Evolutionary conservation across 2,888 invertebrate species (phyloP).

Genomic region (Polymixis flavicincta): DNA sequence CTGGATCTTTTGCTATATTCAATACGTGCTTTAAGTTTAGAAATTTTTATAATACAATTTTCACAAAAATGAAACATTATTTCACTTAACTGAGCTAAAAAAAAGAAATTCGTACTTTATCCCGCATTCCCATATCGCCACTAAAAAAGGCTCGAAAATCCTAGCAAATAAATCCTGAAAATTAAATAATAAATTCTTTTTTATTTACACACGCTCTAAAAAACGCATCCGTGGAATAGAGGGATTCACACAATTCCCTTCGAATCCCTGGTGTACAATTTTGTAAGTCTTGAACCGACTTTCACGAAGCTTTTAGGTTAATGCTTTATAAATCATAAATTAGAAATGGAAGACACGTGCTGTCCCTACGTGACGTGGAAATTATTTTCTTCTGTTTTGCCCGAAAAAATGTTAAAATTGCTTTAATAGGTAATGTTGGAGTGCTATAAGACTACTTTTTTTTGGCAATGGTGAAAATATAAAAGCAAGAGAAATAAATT

Average conservation of each 20-base stretch:
- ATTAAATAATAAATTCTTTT: constrained; percentile 66
- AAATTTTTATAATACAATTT: neutral
- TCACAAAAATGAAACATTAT: neutral
- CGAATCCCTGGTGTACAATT: constrained; percentile 74
- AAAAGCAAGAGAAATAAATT: constrained; percentile 22
- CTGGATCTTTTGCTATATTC: neutral
- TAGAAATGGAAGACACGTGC: constrained; percentile 79
- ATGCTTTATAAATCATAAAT: constrained; percentile 85
- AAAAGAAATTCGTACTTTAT: constrained; percentile 3
- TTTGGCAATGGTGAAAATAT: constrained; percentile 27
- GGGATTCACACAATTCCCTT: constrained; percentile 70
- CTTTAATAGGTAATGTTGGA: constrained; percentile 68
- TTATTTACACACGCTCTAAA: constrained; percentile 61
- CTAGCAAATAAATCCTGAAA: constrained; percentile 57
- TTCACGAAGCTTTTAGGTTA: constrained; percentile 81
- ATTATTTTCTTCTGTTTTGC: constrained; percentile 68
- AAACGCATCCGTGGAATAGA: constrained; percentile 64
- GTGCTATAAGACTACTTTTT: constrained; percentile 53
- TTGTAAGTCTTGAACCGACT: constrained; percentile 73
- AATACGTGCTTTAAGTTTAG: neutral
- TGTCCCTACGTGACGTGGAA: constrained; percentile 74
- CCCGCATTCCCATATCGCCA: constrained; percentile 45
- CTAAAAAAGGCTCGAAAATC: constrained; percentile 50
- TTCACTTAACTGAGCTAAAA: neutral
- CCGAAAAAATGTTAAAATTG: constrained; percentile 67